Percentiles rank a stretch among this genome's conserved stretches.
Evolutionary conservation across 2,797 vertebrate genomes (phyloP).

Genomic region (Myotis myotis): DNA sequence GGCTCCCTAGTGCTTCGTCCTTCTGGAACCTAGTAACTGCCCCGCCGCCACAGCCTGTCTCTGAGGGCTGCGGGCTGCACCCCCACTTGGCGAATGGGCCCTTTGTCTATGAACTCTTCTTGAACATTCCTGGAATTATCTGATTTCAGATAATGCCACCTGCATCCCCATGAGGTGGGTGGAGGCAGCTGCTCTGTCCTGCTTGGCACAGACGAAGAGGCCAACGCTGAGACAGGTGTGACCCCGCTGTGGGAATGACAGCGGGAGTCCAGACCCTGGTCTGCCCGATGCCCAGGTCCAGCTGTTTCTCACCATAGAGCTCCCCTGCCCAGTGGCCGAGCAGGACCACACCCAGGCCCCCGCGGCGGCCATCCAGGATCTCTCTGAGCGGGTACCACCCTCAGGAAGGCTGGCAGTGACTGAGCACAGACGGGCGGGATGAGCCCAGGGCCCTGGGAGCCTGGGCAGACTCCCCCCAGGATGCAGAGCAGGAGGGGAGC

Average conservation of each 20-base stretch:
- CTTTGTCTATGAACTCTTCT: not conserved
- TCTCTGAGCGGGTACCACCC: not conserved
- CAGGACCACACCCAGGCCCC: not conserved
- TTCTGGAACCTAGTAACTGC: not conserved
- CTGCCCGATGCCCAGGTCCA: not conserved
- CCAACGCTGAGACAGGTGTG: rapidly evolving
- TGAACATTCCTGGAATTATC: not conserved
- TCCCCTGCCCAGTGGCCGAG: rapidly evolving
- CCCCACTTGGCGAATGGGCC: not conserved
- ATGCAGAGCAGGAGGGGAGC: not conserved
- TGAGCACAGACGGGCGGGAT: not conserved
- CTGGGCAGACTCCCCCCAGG: rapidly evolving
- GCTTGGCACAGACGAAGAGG: not conserved
- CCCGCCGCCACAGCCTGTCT: rapidly evolving
- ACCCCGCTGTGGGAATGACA: not conserved
- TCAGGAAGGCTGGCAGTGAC: not conserved
- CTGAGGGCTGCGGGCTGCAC: not conserved
- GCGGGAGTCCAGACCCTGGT: not conserved
- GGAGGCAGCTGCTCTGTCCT: not conserved
- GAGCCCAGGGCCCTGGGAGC: not conserved
- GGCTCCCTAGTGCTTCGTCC: not conserved
- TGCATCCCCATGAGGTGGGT: rapidly evolving
- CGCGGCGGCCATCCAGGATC: not conserved
- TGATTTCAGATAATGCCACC: not conserved
- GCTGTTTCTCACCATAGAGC: not conserved